phyloP scores from a whole-genome alignment of 2,113 vertebrate genomes.

The Blennius ocellaris region DNA sequence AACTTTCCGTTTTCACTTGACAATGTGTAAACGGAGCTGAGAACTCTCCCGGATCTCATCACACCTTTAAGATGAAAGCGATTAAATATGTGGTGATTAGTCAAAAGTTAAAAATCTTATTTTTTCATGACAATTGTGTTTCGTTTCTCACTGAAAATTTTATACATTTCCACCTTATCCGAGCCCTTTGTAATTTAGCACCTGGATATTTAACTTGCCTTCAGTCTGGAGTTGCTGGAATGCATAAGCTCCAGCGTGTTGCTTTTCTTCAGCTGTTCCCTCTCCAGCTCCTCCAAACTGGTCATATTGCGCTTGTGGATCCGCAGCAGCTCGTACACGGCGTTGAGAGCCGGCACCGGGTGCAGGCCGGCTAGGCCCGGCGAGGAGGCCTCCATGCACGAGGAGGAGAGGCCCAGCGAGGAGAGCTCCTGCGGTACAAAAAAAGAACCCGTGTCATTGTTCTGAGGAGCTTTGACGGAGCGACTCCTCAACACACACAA shows the following conservation, averaged over 20 bases:
- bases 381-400: constrained; percentile 83
- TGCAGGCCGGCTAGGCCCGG: constrained; percentile 76
- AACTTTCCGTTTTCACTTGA: too few species aligned
- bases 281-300: constrained; percentile 89
- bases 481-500: too few species aligned
- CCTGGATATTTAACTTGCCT: constrained; percentile 77
- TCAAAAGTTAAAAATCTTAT: too few species aligned
- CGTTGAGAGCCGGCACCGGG: constrained; percentile 87
- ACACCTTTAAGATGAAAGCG: too few species aligned
- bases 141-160: too few species aligned
- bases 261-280: constrained; percentile 88
- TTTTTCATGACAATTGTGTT: too few species aligned
- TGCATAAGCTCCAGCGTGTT: constrained; percentile 93
- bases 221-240: constrained; percentile 90
- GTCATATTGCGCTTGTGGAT: constrained; percentile 87
- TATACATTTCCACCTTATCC: too few species aligned
- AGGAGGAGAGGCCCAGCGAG: constrained; percentile 88
- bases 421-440: constrained; percentile 85
- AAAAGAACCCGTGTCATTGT: constrained; percentile 1
- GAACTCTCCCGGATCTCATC: too few species aligned
- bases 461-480: background rate
- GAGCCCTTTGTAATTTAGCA: too few species aligned
- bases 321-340: constrained; percentile 91
- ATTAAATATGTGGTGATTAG: too few species aligned
- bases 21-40: too few species aligned